Evolutionary conservation across 2,113 vertebrate species (phyloP).

Genomic region (Oplegnathus fasciatus): DNA sequence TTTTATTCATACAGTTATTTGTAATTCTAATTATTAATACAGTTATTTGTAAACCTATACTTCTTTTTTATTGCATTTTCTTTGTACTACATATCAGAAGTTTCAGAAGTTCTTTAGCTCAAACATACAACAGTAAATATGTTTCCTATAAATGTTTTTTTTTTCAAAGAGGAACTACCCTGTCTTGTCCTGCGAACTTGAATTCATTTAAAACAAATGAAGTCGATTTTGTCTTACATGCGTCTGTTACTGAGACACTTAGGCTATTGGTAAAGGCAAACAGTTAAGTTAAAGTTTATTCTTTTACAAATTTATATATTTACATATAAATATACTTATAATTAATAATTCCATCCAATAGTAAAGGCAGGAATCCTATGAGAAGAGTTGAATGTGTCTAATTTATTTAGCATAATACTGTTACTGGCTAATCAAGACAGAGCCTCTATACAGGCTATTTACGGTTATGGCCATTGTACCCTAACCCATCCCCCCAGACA

Average conservation of each 20-base stretch:
- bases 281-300: not conserved
- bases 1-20: not conserved
- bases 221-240: not conserved
- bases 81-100: not conserved
- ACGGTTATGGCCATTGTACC: constrained; percentile 8
- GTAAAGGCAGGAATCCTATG: not conserved
- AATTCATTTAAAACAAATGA: not conserved
- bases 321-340: too few relatives aligned
- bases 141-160: not conserved
- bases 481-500: too few relatives aligned
- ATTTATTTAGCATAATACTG: not conserved
- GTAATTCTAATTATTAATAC: not conserved
- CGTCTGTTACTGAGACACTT: not conserved
- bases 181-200: not conserved
- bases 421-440: not conserved
- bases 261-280: not conserved
- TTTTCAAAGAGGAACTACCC: not conserved
- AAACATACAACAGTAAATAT: too few relatives aligned
- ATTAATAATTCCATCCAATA: not conserved
- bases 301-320: not conserved
- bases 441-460: too few relatives aligned
- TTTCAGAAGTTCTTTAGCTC: not conserved
- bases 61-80: not conserved
- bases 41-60: not conserved
- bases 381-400: too few relatives aligned